Percentiles rank a stretch among this genome's conserved stretches.
Conservation (phyloP, 2,113 vertebrate genomes). For the Anas platyrhynchos region DNA sequence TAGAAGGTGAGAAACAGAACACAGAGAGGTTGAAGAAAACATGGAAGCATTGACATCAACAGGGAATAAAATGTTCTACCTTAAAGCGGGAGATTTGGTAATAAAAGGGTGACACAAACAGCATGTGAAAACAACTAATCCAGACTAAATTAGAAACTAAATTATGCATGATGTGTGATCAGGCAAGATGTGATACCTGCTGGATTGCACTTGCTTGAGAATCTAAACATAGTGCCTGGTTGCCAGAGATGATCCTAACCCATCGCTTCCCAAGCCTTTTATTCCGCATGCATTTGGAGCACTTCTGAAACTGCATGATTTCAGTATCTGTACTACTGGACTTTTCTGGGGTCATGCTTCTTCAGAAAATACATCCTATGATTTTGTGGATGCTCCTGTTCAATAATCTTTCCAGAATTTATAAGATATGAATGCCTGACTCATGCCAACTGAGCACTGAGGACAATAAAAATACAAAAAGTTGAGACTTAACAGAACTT, state of each 20-base stretch:
- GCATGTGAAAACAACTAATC: not conserved
- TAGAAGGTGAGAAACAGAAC: not conserved
- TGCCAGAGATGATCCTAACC: not conserved
- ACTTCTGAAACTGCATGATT: not conserved
- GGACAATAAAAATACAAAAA: not conserved
- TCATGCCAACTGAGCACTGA: not conserved
- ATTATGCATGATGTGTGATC: not conserved
- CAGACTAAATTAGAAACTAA: slow-evolving; percentile 9
- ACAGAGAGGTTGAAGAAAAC: not conserved
- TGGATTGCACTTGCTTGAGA: not conserved
- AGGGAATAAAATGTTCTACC: not conserved
- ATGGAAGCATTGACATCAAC: not conserved
- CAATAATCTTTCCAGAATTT: not conserved
- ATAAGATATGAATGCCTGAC: not conserved
- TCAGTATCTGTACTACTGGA: not conserved
- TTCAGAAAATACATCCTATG: accelerated
- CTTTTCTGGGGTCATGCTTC: not conserved
- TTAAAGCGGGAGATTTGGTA: not conserved
- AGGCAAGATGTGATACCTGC: not conserved
- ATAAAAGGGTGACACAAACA: not conserved
- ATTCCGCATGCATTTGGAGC: not conserved
- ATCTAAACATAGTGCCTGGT: not conserved
- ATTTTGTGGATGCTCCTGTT: not conserved
- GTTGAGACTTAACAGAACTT: not conserved
- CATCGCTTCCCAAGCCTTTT: not conserved